Evolutionary conservation across 2,113 vertebrate genomes (phyloP).

Genomic region (Argyrosomus japonicus): DNA sequence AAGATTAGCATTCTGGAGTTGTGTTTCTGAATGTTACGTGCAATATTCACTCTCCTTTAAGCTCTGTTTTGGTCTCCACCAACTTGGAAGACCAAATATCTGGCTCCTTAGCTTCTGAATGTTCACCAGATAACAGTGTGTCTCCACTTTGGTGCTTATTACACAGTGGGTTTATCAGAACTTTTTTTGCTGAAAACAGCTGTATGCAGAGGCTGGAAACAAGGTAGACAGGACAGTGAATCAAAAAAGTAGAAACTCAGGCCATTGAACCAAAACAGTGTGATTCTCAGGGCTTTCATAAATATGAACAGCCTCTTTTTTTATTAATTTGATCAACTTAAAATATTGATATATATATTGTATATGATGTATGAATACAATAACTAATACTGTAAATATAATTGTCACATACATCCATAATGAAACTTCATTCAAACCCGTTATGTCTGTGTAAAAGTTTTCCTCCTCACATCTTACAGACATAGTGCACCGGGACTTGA

Average conservation of each 20-base stretch:
- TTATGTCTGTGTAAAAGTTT: neutral
- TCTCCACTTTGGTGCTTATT: neutral
- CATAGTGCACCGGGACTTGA: constrained; percentile 89
- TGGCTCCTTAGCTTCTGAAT: neutral
- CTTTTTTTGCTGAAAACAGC: neutral
- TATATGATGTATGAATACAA: neutral
- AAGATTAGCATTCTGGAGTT: neutral
- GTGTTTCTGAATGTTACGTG: neutral
- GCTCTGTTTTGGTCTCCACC: neutral
- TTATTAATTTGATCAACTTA: neutral
- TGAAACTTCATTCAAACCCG: neutral
- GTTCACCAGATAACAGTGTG: neutral
- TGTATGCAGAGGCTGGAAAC: neutral
- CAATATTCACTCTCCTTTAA: neutral
- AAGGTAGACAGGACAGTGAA: neutral
- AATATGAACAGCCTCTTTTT: neutral
- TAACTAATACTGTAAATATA: neutral
- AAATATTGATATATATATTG: too few species aligned
- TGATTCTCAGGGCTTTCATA: neutral
- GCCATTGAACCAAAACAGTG: neutral
- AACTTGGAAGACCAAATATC: neutral
- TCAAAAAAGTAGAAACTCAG: neutral
- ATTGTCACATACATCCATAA: neutral
- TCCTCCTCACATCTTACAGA: constrained; percentile 81
- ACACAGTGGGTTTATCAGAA: neutral